Conservation (phyloP, 2,888 invertebrate species). For the Hemaris fuciformis region DNA sequence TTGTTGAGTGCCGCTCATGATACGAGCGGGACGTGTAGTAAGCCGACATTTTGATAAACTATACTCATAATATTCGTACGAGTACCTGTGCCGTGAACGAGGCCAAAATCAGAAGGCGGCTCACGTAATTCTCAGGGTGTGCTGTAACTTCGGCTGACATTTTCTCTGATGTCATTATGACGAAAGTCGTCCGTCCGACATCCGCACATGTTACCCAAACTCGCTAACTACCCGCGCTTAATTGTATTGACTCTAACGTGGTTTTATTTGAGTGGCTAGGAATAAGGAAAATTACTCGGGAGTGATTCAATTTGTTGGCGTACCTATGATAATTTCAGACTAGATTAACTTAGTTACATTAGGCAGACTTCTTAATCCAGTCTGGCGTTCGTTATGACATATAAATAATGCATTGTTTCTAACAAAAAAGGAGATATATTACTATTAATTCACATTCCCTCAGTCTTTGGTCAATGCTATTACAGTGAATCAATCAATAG, state of each 20-base stretch:
- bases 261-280: conserved; percentile 2
- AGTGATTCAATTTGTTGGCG: conserved; percentile 28
- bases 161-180: conserved; percentile 64
- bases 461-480: no score
- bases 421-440: no score
- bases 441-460: no score
- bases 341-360: not conserved
- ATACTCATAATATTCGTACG: conserved; percentile 55
- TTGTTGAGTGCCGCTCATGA: conserved; percentile 56
- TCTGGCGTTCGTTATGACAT: not conserved
- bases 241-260: conserved; percentile 7
- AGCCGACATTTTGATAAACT: conserved; percentile 68
- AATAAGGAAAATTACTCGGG: not conserved
- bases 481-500: no score
- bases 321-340: not conserved
- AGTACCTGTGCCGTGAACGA: conserved; percentile 31
- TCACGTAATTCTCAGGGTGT: conserved; percentile 51
- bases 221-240: conserved; percentile 6
- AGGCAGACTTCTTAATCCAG: not conserved
- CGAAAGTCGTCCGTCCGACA: conserved; percentile 38
- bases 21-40: conserved; percentile 45
- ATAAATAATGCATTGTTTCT: no score
- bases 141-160: conserved; percentile 60
- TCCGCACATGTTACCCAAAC: conserved; percentile 1
- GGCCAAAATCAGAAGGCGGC: conserved; percentile 39